Base-by-base conservation (phyloP, 2,888 invertebrate genomes). In the Deilephila porcellus region DNA sequence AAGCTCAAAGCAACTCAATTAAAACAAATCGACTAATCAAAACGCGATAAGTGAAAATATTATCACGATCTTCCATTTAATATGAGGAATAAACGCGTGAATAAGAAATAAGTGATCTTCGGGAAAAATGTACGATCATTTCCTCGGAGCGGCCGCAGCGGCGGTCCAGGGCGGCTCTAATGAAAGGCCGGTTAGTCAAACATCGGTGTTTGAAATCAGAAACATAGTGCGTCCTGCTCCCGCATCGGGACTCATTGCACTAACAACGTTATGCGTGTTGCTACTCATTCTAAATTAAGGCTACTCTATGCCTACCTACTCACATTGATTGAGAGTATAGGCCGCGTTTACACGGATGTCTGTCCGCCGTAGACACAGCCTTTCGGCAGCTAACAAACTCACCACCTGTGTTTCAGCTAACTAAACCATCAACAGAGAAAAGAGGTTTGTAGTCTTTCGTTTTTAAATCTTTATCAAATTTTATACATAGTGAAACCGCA, bases 261-360 rank as follows among this genome's bases (percentile, higher is more conserved):
- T 75, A 77, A 77, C 75, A 70, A 64, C 74, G 74, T 76, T 74
- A 76, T 52, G 52, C 72, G 76, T 74, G 71, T 72, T 76, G 75
- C 75, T 76, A 76, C 74, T 78, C 76, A 79, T 78, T 76, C 76
- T 75, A 76, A 76, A 79, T 76, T 75, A 74, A 76, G 71, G 76
- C 75, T 71, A 72, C 56, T 62, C 71, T 62, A 67, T 71, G 64
- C 64, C 59, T 64, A 72, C 62, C 71, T 74, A 71, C 63, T 71
- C 52, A 29, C 72, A 74, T 74, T 74, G 74, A 72, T 74, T 74
- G 71, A 60, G 52, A 70, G 67, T 72, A 45, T 34, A 72, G 53
- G 74, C 62, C 19, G 37, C 25, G 67, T 72, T 32, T 60, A 72
- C 72, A 72, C 71, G 45, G n/a, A 20, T 37, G 25, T 45, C 20